Percentiles rank a stretch among this genome's conserved stretches.
Conservation (phyloP, 2,888 invertebrate genomes). For the Geophilus truncorum region DNA sequence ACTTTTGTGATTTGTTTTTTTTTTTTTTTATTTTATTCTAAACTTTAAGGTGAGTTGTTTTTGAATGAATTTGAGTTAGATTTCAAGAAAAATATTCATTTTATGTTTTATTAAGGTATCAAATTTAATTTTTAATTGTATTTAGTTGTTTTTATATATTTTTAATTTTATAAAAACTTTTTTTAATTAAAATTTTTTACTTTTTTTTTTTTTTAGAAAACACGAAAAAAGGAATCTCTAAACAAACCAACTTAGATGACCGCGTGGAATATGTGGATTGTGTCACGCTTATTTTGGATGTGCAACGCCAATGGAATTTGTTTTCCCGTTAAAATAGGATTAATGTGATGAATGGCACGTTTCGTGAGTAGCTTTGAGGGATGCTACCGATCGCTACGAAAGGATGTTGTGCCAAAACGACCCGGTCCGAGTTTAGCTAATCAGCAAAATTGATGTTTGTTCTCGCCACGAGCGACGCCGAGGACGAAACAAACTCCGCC, state of each 20-base stretch:
- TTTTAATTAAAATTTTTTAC: too few relatives aligned
- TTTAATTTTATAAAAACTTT: too few relatives aligned
- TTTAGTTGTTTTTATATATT: too few relatives aligned
- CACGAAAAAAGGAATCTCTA: not conserved
- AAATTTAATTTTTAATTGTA: too few relatives aligned
- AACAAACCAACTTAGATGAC: not conserved
- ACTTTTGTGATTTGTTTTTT: not conserved
- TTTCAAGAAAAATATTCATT: too few relatives aligned
- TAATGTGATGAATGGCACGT: too few relatives aligned
- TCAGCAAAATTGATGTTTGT: not conserved
- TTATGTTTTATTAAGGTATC: too few relatives aligned
- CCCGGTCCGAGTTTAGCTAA: not conserved
- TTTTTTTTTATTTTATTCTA: not conserved
- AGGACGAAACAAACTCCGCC: constrained; percentile 39
- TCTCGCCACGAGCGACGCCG: not conserved
- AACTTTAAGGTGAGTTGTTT: too few relatives aligned
- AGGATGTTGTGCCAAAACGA: not conserved
- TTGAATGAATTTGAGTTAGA: too few relatives aligned
- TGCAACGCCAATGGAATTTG: not conserved
- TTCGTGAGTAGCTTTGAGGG: not conserved
- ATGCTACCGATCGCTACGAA: not conserved
- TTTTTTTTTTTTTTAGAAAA: too few relatives aligned
- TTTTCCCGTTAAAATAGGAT: not conserved
- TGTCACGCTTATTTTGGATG: not conserved
- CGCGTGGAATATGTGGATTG: not conserved